Evolutionary conservation across 1,140 invertebrate genomes (phyloP).

Genomic region (Tachypleus tridentatus): DNA sequence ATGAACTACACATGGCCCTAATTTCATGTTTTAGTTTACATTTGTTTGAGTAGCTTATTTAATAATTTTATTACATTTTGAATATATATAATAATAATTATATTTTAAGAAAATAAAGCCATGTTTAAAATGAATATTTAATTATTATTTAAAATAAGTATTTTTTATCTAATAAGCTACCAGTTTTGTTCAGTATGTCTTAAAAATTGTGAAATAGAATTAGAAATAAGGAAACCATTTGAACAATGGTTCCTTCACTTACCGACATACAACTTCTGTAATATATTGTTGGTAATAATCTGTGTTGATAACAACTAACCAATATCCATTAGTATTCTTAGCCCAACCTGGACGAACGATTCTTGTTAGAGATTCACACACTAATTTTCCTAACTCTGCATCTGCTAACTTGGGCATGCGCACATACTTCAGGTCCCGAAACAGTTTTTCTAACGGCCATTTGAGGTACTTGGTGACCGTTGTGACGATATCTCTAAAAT

Average conservation of each 20-base stretch:
- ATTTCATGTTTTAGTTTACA: too few relatives aligned
- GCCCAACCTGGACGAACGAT: slow-evolving; percentile 27
- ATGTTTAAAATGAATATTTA: too few relatives aligned
- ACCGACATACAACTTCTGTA: slow-evolving; percentile 27
- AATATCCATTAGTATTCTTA: slow-evolving; percentile 26
- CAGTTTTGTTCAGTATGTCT: background rate
- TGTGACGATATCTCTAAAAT: slow-evolving; percentile 16
- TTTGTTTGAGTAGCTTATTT: too few relatives aligned
- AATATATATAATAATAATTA: too few relatives aligned
- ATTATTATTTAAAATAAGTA: too few relatives aligned
- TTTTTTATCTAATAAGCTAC: too few relatives aligned
- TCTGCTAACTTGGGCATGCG: slow-evolving; percentile 25
- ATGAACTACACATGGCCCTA: too few relatives aligned
- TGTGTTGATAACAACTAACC: slow-evolving; percentile 28
- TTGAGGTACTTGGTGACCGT: slow-evolving; percentile 26
- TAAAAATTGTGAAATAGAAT: too few relatives aligned
- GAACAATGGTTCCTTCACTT: background rate
- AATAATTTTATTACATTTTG: too few relatives aligned
- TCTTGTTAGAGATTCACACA: slow-evolving; percentile 28
- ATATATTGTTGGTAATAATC: slow-evolving; percentile 26
- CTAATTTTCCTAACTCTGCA: slow-evolving; percentile 20
- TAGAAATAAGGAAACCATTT: background rate
- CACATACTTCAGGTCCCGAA: slow-evolving; percentile 21
- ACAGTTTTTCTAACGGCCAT: slow-evolving; percentile 27
- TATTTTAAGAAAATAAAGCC: too few relatives aligned